Evolutionary conservation across 1,140 invertebrate genomes (phyloP), one percentile per base, ranked within the genome.

Genomic region (Centruroides vittatus): DNA sequence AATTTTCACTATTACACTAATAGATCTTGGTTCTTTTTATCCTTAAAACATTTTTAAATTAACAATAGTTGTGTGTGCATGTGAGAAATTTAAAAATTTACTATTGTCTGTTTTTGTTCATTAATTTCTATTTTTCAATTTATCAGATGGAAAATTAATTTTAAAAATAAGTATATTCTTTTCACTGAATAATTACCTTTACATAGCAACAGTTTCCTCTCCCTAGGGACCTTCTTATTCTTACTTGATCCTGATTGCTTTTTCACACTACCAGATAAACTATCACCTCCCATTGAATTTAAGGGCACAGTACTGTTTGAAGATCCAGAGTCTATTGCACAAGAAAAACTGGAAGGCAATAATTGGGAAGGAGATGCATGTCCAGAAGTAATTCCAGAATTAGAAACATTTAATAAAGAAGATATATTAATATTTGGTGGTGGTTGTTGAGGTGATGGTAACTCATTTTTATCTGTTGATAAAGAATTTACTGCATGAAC

Each of bases 131-230:
- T 23, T 23, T 23, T 23, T 23, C 23, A 23, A 23, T 23, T 23
- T 23, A 23, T 23, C 23, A 23, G 23, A 23, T 23, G 23, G 23
- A 23, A 23, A 23, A 23, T 23, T 23, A 23, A 23, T 23, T 23
- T 23, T 23, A 23, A 23, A 23, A 23, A 23, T 23, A 23, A 23
- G 23, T 23, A 23, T 2, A 23, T 23, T 23, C 23, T 23, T 23
- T 23, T 23, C 23, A 23, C 23, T 23, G 23, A 23, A 23, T 50
- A 13, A 35, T 35, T 67, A 73, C 72, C 73, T 72, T 84, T 84
- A 61, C 83, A 79, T 59, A 84, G 78, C 47, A 74, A 64, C 23
- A 72, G 59, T 61, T 72, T 72, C 35, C 69, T 64, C 58, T 73
- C 70, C 35, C 66, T 67, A 10, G 62, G 67, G 36, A 64, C 64